Evolutionary conservation across 2,888 invertebrate species (phyloP).

Genomic region (Sphaeridia pumilis): DNA sequence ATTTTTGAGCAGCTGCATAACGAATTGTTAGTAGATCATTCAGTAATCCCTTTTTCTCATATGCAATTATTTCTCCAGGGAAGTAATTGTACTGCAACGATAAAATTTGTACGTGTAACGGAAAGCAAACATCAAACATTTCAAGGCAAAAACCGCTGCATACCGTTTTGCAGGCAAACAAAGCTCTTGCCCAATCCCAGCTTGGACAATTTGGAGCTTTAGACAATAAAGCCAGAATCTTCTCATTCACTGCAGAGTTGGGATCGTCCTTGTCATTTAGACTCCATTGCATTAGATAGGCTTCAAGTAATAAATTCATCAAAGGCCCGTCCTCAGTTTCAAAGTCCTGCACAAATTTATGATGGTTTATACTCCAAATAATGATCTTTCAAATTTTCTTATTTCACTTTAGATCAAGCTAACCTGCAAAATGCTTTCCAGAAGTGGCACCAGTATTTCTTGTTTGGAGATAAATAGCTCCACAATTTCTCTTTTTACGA

Average conservation of each 20-base stretch:
- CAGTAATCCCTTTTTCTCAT: slow-evolving; percentile 33
- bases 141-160: not conserved
- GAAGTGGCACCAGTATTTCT: slow-evolving; percentile 31
- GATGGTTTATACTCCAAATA: not conserved
- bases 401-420: too few species aligned
- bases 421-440: slow-evolving; percentile 34
- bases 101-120: not conserved
- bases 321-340: slow-evolving; percentile 31
- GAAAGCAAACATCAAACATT: not conserved
- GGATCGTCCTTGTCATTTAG: slow-evolving; percentile 13
- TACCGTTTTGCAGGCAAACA: slow-evolving; percentile 36
- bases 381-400: not conserved
- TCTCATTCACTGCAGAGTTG: slow-evolving; percentile 26
- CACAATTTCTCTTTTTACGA: slow-evolving; percentile 31
- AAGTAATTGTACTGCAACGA: slow-evolving; percentile 16
- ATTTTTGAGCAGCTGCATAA: slow-evolving; percentile 25
- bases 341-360: slow-evolving; percentile 24
- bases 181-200: slow-evolving; percentile 35
- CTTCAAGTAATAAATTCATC: slow-evolving; percentile 34
- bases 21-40: slow-evolving; percentile 32
- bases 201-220: slow-evolving; percentile 34
- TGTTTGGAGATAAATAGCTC: slow-evolving; percentile 34
- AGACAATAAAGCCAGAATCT: slow-evolving; percentile 27
- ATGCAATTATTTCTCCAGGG: slow-evolving; percentile 34
- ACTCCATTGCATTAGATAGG: slow-evolving; percentile 31